phyloP scores from a whole-genome alignment of 2,797 vertebrate species.

The Acanthurus lineatus region DNA sequence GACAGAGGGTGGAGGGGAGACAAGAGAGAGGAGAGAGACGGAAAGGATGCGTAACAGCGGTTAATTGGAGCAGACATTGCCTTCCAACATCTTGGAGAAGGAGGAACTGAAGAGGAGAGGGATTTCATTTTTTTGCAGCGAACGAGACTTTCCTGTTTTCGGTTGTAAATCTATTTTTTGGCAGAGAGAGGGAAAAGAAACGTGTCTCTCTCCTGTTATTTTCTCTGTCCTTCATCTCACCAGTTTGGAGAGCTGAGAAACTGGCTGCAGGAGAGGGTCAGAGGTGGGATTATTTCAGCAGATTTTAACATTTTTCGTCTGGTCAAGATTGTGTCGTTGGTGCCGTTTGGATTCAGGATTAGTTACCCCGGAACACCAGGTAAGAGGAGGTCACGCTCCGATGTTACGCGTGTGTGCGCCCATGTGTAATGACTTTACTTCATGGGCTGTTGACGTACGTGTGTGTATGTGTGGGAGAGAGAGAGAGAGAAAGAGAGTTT shows the following conservation, averaged over 20 bases:
- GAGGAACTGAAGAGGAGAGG: background rate
- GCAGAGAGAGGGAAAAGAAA: conserved; percentile 14
- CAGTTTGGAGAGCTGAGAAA: conserved; percentile 30
- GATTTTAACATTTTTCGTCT: background rate
- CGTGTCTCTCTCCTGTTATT: conserved; percentile 2
- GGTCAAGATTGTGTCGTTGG: conserved; percentile 25
- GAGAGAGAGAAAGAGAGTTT: too few relatives aligned
- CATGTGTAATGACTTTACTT: conserved; percentile 38
- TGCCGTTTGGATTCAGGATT: conserved; percentile 49
- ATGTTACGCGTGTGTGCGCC: conserved; percentile 5
- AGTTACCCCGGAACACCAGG: conserved; percentile 47
- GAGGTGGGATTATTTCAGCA: conserved; percentile 69
- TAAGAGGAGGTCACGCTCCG: conserved; percentile 31
- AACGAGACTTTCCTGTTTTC: conserved; percentile 8
- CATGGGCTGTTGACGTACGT: conserved; percentile 4
- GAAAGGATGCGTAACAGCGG: conserved; percentile 50
- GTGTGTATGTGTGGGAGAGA: background rate
- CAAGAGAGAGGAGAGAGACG: background rate
- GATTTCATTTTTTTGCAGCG: conserved; percentile 17
- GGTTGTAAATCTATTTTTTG: background rate
- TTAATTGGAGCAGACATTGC: conserved; percentile 56
- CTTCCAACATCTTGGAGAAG: conserved; percentile 25
- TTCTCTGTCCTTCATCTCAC: background rate
- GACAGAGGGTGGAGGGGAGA: conserved; percentile 14
- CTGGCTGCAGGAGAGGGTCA: conserved; percentile 7